These are phyloP conservation scores for Indicator maculatus DNA, from an alignment of 2,113 vertebrate genomes.

Conservation along the genomic window DNA sequence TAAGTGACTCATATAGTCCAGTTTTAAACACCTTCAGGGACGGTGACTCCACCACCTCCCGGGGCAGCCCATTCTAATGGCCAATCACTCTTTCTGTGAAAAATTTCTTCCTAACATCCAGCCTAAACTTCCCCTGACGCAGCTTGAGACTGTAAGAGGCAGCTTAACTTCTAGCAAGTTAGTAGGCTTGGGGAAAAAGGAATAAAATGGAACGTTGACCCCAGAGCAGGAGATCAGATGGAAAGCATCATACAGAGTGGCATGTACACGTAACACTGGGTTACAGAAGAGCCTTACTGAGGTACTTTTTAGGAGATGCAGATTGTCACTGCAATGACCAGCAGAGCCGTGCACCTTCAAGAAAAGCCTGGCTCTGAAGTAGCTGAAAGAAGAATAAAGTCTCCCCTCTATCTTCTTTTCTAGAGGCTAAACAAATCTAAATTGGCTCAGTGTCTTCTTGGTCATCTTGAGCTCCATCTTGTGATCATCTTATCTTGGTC, in stretches of 20 bases:
- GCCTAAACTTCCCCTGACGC: no score
- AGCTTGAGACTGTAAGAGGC: background rate
- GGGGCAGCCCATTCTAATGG: no score
- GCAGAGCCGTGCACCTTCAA: background rate
- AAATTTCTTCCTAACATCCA: no score
- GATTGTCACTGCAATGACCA: background rate
- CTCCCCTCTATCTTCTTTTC: background rate
- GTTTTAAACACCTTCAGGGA: no score
- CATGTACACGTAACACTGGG: accelerated
- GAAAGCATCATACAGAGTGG: background rate
- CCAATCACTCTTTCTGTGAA: no score
- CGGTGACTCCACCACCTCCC: no score
- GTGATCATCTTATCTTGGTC: background rate
- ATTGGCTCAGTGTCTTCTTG: background rate
- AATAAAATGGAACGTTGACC: background rate
- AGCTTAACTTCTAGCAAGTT: constrained; percentile 19
- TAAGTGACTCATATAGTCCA: no score
- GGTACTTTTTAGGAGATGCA: background rate
- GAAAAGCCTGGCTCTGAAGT: background rate
- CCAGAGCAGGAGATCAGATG: background rate
- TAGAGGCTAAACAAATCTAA: background rate
- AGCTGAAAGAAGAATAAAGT: background rate
- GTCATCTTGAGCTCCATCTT: background rate
- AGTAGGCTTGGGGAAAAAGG: background rate
- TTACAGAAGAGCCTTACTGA: background rate